phyloP scores from a whole-genome alignment of 2,113 vertebrate species.

The Tylochromis polylepis region DNA sequence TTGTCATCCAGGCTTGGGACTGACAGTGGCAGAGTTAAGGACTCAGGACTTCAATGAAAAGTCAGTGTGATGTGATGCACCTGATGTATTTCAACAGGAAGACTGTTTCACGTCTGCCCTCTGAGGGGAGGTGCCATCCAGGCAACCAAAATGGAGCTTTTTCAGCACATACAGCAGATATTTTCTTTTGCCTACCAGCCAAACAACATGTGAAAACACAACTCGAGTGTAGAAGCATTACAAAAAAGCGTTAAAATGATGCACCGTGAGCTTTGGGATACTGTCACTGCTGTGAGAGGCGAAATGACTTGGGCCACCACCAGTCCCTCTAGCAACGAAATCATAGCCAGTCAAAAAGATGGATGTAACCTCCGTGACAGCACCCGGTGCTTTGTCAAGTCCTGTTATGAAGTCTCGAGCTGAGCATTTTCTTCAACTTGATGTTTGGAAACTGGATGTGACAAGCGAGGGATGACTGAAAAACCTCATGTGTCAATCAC shows the following conservation, averaged over 20 bases:
- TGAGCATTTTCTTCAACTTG: neutral
- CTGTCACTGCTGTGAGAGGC: neutral
- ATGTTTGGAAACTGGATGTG: neutral
- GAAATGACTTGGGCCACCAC: neutral
- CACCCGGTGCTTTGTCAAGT: rapidly evolving
- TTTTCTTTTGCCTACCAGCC: rapidly evolving
- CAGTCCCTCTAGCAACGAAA: neutral
- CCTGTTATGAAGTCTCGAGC: rapidly evolving
- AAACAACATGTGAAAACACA: neutral
- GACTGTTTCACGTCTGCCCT: neutral
- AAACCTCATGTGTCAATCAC: neutral
- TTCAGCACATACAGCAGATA: neutral
- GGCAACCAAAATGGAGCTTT: neutral
- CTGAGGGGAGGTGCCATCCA: neutral
- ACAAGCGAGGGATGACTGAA: neutral
- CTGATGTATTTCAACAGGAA: neutral
- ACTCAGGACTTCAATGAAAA: neutral
- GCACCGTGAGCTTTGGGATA: neutral
- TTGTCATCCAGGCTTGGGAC: neutral
- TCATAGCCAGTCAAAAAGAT: neutral
- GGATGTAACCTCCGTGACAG: neutral
- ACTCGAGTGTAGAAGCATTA: neutral
- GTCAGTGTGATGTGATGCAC: neutral
- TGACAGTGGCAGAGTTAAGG: neutral
- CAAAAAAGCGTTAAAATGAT: neutral